Conservation (phyloP, 64 coral and sea anemone genomes). For the Astreopora myriophthalma region DNA sequence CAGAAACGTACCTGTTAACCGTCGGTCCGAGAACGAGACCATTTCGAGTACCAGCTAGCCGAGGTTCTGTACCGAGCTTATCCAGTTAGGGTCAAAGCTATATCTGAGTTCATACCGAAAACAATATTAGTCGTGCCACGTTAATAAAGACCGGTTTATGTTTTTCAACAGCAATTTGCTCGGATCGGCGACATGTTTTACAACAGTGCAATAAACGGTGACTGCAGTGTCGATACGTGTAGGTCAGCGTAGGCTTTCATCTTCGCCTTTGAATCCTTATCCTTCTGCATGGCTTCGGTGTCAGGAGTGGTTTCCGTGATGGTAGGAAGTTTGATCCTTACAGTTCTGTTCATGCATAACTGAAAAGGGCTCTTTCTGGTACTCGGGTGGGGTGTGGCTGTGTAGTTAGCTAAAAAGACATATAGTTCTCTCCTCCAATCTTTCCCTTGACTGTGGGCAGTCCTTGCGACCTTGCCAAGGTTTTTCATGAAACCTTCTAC, state of each 20-base stretch:
- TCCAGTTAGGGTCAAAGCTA: no score
- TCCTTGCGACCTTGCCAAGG: slow-evolving; percentile 24
- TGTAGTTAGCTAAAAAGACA: neutral
- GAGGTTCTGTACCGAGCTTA: no score
- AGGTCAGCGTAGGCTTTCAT: neutral
- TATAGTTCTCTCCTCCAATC: slow-evolving; percentile 31
- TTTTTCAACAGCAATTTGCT: no score
- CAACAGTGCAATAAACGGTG: no score
- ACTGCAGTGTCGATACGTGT: no score
- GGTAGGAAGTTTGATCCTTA: neutral
- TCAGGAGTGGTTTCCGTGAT: neutral
- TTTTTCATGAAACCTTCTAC: slow-evolving; percentile 31
- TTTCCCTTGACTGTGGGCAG: neutral
- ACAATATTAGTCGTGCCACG: no score
- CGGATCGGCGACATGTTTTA: no score
- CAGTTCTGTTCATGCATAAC: neutral
- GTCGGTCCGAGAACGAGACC: no score
- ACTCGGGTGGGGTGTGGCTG: neutral
- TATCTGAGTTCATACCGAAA: no score
- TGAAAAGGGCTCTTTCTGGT: neutral
- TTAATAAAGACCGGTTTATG: no score
- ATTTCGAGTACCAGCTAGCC: no score
- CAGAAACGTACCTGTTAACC: no score
- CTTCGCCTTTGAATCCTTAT: neutral
- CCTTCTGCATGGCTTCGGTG: neutral